phyloP scores from a whole-genome alignment of 2,797 vertebrate genomes.

The Odontamblyopus lacepedii region DNA sequence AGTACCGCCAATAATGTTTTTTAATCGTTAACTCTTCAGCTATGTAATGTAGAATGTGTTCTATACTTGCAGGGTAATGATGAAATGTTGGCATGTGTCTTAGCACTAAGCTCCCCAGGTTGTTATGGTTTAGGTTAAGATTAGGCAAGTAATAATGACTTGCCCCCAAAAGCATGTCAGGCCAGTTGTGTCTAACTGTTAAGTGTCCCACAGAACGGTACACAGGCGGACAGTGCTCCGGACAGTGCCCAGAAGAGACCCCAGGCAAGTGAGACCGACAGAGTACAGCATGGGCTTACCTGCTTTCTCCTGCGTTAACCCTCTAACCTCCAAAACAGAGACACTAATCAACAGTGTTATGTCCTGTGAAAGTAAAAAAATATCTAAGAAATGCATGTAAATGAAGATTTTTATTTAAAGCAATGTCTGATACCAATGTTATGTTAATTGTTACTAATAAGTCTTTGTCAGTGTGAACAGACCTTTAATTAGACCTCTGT shows the following conservation, averaged over 20 bases:
- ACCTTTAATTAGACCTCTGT: slow-evolving; percentile 58
- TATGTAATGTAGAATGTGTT: too few species aligned
- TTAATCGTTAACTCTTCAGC: too few species aligned
- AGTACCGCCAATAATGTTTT: too few species aligned
- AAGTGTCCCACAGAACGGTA: slow-evolving; percentile 75
- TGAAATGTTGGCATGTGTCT: too few species aligned
- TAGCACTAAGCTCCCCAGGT: too few species aligned
- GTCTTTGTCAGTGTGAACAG: slow-evolving; percentile 9
- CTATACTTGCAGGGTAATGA: too few species aligned
- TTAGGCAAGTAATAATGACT: too few species aligned
- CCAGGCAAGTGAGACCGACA: slow-evolving; percentile 81
- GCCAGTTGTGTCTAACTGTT: slow-evolving; percentile 74
- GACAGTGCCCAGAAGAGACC: slow-evolving; percentile 80
- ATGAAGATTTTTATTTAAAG: slow-evolving; percentile 19
- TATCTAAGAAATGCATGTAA: slow-evolving; percentile 42
- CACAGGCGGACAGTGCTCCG: slow-evolving; percentile 78
- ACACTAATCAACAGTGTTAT: background rate
- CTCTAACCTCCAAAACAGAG: slow-evolving; percentile 11
- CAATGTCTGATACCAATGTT: slow-evolving; percentile 28
- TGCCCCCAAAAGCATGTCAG: background rate
- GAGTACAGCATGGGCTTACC: slow-evolving; percentile 69
- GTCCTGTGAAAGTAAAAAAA: background rate
- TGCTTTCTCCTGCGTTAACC: slow-evolving; percentile 26
- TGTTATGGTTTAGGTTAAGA: too few species aligned
- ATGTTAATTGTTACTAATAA: background rate